Conservation (phyloP, 1,140 invertebrate species). For the Leucophenga varia region DNA sequence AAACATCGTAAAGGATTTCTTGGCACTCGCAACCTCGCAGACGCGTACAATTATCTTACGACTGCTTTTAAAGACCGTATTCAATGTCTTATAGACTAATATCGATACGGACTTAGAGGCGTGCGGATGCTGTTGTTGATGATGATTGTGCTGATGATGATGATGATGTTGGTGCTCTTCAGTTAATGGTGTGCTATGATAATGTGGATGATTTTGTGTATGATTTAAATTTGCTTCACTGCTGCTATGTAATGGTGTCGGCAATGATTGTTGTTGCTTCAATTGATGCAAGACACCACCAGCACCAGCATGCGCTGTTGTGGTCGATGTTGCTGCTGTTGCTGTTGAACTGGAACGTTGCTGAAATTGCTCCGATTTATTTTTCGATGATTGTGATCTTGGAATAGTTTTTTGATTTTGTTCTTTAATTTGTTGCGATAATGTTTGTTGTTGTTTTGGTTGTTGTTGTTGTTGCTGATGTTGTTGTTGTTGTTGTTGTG, state of each 20-base stretch:
- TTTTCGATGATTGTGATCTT: constrained; percentile 52
- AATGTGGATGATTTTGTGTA: not conserved
- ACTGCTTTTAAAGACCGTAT: constrained; percentile 56
- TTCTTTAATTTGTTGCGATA: constrained; percentile 14
- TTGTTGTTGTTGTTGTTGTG: constrained; percentile 5
- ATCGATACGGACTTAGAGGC: constrained; percentile 51
- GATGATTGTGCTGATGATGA: constrained; percentile 13
- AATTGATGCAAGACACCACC: constrained; percentile 37
- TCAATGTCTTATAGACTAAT: constrained; percentile 53
- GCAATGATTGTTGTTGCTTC: constrained; percentile 50
- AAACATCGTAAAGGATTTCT: constrained; percentile 65
- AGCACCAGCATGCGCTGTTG: constrained; percentile 31
- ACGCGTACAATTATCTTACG: constrained; percentile 55
- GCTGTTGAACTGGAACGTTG: too few relatives aligned
- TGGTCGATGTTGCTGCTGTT: constrained; percentile 29
- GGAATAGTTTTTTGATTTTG: constrained; percentile 43
- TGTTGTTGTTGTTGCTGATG: constrained; percentile 7
- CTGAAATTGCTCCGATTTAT: constrained; percentile 19
- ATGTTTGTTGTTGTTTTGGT: constrained; percentile 4
- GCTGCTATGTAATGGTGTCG: constrained; percentile 33
- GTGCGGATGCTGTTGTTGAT: constrained; percentile 27
- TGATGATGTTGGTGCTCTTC: too few relatives aligned
- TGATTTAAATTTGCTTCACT: constrained; percentile 8
- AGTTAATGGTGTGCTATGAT: not conserved
- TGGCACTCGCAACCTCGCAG: constrained; percentile 54